Evolutionary conservation across 35 echinoderm and acorn worm species (phyloP).

Genomic region (Ophiothrix spiculata): DNA sequence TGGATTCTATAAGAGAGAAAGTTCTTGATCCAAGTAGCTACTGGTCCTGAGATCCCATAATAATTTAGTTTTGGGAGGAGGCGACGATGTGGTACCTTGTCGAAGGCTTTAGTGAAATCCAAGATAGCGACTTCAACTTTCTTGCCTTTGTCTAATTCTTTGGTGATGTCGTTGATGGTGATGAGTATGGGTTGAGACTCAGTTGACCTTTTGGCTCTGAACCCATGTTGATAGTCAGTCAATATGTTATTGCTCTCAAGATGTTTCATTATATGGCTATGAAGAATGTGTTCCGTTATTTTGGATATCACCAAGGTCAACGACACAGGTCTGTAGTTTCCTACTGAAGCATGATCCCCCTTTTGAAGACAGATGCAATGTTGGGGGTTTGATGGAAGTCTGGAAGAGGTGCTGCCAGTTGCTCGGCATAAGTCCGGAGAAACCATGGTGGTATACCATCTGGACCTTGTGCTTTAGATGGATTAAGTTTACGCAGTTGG

Average conservation of each 20-base stretch:
- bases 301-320: conserved; percentile 25
- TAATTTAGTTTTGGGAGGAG: conserved; percentile 23
- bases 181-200: conserved; percentile 18
- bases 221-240: conserved; percentile 33
- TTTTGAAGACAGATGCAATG: conserved; percentile 36
- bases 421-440: conserved; percentile 1
- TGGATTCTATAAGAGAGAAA: conserved; percentile 28
- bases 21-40: conserved; percentile 31
- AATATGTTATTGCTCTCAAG: conserved; percentile 23
- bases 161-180: conserved; percentile 42
- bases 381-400: conserved; percentile 52
- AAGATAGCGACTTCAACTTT: not conserved
- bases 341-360: conserved; percentile 2
- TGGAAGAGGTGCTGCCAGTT: conserved; percentile 22
- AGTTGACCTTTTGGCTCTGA: conserved; percentile 19
- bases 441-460: conserved; percentile 35
- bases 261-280: conserved; percentile 40
- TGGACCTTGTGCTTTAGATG: conserved; percentile 41
- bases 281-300: conserved; percentile 40
- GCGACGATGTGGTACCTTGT: conserved; percentile 38
- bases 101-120: conserved; percentile 56
- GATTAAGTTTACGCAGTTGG: conserved; percentile 17
- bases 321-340: conserved; percentile 44
- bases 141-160: not conserved
- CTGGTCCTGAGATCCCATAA: conserved; percentile 24